phyloP scores from a whole-genome alignment of 2,797 vertebrate species.

The Hypotaenidia okinawae region DNA sequence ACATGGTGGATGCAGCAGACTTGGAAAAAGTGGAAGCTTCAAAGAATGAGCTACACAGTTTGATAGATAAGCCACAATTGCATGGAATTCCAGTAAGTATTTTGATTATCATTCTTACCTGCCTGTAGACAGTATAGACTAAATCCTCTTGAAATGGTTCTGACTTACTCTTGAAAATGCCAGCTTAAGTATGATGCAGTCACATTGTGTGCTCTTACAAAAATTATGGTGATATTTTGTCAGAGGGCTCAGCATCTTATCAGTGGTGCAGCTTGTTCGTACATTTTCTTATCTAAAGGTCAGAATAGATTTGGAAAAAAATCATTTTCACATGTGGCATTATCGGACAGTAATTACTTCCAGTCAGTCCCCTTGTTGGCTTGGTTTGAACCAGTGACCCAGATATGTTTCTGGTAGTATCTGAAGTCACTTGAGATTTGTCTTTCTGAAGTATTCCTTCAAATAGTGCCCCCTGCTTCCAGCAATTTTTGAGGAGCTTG shows the following conservation, averaged over 20 bases:
- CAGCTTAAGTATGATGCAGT: not conserved
- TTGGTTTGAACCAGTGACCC: not conserved
- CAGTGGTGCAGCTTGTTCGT: not conserved
- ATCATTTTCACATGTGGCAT: not conserved
- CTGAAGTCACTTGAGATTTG: not conserved
- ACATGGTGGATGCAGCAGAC: conserved; percentile 80
- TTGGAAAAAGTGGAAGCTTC: conserved; percentile 79
- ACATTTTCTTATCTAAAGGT: not conserved
- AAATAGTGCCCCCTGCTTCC: not conserved
- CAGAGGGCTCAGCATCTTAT: not conserved
- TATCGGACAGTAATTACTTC: conserved; percentile 12
- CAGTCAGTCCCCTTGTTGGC: not conserved
- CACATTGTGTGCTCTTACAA: not conserved
- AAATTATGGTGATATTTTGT: not conserved
- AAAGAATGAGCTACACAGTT: conserved; percentile 77
- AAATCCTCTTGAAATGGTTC: not conserved
- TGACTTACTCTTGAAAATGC: not conserved
- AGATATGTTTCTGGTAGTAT: not conserved
- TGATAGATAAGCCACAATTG: conserved; percentile 77
- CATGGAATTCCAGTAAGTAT: conserved; percentile 78
- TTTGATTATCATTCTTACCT: conserved; percentile 5
- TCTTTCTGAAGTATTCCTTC: not conserved
- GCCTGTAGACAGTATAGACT: not conserved
- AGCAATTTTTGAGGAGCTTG: not conserved
- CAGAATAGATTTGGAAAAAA: not conserved